A percentile compares a stretch with the other conserved stretches of the same genome.
phyloP scores from a whole-genome alignment of 1,140 invertebrate species.

The Lasioglossum albipes region DNA sequence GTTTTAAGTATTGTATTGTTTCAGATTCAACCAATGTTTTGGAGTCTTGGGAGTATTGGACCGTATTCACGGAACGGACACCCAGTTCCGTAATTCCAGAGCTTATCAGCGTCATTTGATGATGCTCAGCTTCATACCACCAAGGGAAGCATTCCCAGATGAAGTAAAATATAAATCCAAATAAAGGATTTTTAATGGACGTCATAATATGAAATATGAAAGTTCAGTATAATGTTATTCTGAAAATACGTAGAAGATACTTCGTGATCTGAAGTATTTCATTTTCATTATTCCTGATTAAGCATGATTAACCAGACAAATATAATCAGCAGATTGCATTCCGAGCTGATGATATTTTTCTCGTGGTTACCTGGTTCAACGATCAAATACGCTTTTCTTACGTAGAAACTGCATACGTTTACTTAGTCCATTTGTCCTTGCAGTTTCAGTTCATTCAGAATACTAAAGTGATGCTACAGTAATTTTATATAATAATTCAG shows the following conservation, averaged over 20 bases:
- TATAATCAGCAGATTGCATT: not conserved
- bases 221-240: constrained; percentile 26
- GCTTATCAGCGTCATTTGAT: constrained; percentile 89
- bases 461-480: not conserved
- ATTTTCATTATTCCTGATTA: constrained; percentile 15
- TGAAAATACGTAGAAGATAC: constrained; percentile 10
- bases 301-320: not conserved
- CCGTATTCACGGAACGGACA: constrained; percentile 91
- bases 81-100: constrained; percentile 86
- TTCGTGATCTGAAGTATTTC: constrained; percentile 5
- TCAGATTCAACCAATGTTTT: constrained; percentile 91
- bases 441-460: constrained; percentile 4
- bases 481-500: constrained; percentile 10
- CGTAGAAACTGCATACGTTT: constrained; percentile 14
- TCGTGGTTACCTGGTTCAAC: not conserved
- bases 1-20: constrained; percentile 49
- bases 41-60: constrained; percentile 92
- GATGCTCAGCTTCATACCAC: constrained; percentile 89
- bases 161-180: constrained; percentile 76
- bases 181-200: constrained; percentile 50
- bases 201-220: constrained; percentile 27
- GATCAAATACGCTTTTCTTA: constrained; percentile 12
- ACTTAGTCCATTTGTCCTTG: not conserved
- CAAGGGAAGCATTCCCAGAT: constrained; percentile 88
- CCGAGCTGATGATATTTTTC: constrained; percentile 14